phyloP scores from a whole-genome alignment of 1,140 invertebrate genomes.

The Drosophila asahinai region DNA sequence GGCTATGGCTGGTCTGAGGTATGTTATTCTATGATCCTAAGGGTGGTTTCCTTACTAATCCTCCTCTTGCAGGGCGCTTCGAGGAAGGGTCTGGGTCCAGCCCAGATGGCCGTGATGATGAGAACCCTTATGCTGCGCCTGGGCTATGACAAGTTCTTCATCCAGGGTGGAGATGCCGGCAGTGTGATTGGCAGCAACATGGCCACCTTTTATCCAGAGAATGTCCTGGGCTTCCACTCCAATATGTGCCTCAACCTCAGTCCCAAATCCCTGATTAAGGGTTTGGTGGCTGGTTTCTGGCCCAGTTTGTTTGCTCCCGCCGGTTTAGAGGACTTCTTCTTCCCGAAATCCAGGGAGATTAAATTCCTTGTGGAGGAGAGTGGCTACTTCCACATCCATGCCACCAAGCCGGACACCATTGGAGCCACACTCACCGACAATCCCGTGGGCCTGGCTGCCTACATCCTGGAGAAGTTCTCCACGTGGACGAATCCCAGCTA shows the following conservation, averaged over 20 bases:
- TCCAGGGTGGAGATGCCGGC: conserved; percentile 95
- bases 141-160: conserved; percentile 91
- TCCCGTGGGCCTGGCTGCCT: conserved; percentile 91
- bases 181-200: conserved; percentile 87
- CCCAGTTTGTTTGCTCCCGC: conserved; percentile 87
- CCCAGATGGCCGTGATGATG: conserved; percentile 90
- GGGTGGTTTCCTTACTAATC: neutral
- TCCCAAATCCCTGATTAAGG: conserved; percentile 59
- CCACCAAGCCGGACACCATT: conserved; percentile 96
- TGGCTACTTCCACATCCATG: conserved; percentile 94
- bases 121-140: conserved; percentile 93
- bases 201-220: conserved; percentile 90
- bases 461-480: conserved; percentile 95
- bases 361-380: conserved; percentile 88
- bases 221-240: conserved; percentile 87
- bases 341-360: conserved; percentile 87
- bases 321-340: conserved; percentile 87
- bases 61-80: conserved; percentile 85
- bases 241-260: conserved; percentile 87
- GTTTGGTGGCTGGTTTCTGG: conserved; percentile 85
- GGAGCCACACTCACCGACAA: conserved; percentile 88
- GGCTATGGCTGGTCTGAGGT: conserved; percentile 91
- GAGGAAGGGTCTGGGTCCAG: conserved; percentile 87
- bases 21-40: neutral
- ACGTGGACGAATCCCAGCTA: conserved; percentile 89